A percentile compares a stretch with the other conserved stretches of the same genome.
Evolutionary conservation across 2,888 invertebrate species (phyloP).

Genomic region (Mesoligia furuncula): DNA sequence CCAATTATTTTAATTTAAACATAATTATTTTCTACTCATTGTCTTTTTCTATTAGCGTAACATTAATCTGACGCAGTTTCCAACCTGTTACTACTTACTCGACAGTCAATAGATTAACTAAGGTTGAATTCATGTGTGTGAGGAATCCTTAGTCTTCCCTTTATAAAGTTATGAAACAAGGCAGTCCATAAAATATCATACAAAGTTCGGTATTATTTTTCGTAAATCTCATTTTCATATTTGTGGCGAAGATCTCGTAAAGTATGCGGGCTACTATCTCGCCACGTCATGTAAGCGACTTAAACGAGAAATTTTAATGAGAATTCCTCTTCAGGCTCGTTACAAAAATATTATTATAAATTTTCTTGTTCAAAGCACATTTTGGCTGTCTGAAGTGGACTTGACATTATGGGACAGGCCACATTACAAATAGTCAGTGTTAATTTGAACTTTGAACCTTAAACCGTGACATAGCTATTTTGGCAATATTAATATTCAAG

Average conservation of each 20-base stretch:
- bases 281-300: conserved; percentile 51
- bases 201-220: conserved; percentile 47
- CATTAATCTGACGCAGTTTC: neutral
- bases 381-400: conserved; percentile 30
- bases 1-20: too few relatives aligned
- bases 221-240: conserved; percentile 55
- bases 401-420: conserved; percentile 20
- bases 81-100: neutral
- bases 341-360: conserved; percentile 49
- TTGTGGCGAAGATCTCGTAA: conserved; percentile 36
- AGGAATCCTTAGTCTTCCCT: conserved; percentile 17
- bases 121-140: conserved; percentile 5
- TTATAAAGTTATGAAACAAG: conserved; percentile 20
- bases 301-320: conserved; percentile 61
- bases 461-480: conserved; percentile 68
- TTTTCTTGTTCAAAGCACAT: conserved; percentile 50
- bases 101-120: neutral
- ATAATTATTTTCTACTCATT: too few relatives aligned
- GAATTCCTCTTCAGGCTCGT: conserved; percentile 52
- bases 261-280: conserved; percentile 50
- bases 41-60: too few relatives aligned
- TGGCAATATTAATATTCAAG: conserved; percentile 68
- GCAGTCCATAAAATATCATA: conserved; percentile 21
- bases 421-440: conserved; percentile 59
- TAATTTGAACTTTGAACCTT: conserved; percentile 69